phyloP scores from a whole-genome alignment of 2,113 vertebrate genomes.

The Calcarius ornatus region DNA sequence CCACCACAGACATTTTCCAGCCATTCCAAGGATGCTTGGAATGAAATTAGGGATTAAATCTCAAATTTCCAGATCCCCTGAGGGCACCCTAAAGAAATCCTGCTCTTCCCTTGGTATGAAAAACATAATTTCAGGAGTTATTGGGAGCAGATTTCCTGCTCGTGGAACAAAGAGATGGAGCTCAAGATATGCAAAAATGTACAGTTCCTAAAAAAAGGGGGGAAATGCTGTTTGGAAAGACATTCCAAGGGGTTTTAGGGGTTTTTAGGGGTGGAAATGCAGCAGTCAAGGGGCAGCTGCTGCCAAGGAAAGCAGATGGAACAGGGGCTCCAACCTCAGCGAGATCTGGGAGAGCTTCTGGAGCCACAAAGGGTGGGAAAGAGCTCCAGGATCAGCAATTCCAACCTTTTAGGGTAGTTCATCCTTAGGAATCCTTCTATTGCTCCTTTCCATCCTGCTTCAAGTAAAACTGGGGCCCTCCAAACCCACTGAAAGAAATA shows the following conservation, averaged over 20 bases:
- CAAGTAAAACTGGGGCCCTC: not conserved
- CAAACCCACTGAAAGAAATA: not conserved
- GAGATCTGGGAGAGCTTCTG: not conserved
- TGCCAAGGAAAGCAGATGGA: conserved; percentile 35
- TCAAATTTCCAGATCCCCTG: not conserved
- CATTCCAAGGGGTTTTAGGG: not conserved
- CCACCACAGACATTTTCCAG: not conserved
- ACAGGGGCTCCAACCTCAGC: not conserved
- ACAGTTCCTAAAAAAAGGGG: not conserved
- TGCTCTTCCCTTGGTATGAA: not conserved
- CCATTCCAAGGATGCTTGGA: not conserved
- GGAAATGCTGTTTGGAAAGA: not conserved
- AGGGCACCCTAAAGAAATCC: not conserved
- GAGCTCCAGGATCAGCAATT: not conserved
- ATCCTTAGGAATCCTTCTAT: not conserved
- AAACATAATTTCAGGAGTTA: not conserved
- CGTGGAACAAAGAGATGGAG: conserved; percentile 20
- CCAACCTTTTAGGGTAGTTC: not conserved
- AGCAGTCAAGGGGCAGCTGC: not conserved
- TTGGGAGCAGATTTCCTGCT: conserved; percentile 31
- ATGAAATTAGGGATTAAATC: not conserved
- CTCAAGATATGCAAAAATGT: conserved; percentile 33
- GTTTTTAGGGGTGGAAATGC: not conserved
- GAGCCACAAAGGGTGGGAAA: not conserved
- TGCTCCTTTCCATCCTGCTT: not conserved